Base-by-base conservation (phyloP, 2,888 invertebrate genomes). In the Spialia ferax region DNA sequence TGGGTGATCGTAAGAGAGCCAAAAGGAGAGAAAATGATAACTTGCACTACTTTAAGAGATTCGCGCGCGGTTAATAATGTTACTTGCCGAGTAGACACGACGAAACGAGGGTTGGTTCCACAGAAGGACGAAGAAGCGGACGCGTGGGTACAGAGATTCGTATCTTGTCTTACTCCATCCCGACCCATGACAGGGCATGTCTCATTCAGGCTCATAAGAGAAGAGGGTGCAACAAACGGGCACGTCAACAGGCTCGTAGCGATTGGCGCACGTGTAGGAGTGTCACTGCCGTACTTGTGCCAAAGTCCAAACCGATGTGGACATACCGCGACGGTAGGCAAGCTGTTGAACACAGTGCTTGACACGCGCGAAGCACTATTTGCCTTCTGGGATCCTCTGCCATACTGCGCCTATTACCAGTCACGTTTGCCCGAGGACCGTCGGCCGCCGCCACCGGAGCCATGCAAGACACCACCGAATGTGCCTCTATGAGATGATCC, bases 391-490 rank as follows among this genome's bases (percentile, higher is more conserved):
- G 97, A 97, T 81, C 97, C 97, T 5, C 83, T 97, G 76, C 97
- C 97, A 0, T 97, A 97, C 82, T 97, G 97, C 80, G 97, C 97
- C 2, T 97, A 97, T 83, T 97, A 97, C 87, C 97, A 97, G 82
- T 95, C 97, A 76, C 96, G 97, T 79, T 84, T 96, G 76, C 97
- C 97, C 48, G 88, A 85, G 29, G 89, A 88, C 72, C 84, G 85
- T 79, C 89, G 86, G 82, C 87, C 84, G 79, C 94, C 87, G 73
- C 93, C 88, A 68, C 93, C 87, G 79, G 95, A 91, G 88, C 95
- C 89, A 77, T 95, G 88, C 91, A 95, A 87, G 90, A 95, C 93
- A 64, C 93, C 93, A 35, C 93, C 93, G 1, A 91, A 91, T 73
- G 89, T 92, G 77, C 93, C 93, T 61, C 89, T 93, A 68, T 93